Base-by-base conservation (phyloP, 2,888 invertebrate species). In the Pollenia amentaria region DNA sequence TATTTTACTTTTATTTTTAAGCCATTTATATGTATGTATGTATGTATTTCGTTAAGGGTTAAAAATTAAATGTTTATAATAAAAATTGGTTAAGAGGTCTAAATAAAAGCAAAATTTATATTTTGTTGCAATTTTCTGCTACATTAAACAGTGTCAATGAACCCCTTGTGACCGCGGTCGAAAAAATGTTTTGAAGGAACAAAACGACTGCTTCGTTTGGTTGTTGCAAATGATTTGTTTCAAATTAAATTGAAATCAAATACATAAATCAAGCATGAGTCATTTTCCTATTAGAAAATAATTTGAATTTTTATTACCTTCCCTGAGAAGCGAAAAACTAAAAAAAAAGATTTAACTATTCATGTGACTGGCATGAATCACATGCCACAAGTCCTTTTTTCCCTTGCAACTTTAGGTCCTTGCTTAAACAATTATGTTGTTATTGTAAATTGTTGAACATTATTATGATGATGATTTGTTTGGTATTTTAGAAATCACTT, bases 121-220 rank as follows among this genome's bases (percentile, higher is more conserved):
- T 70, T 79, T 81, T 80, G 65, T 81, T 86, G 84, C 86, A 78
- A 88, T 84, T 88, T 88, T 86, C 72, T 78, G 84, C 77, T 60
- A 69, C 73, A 85, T 87, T 87, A 51, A 85, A 85, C 76, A 51
- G 72, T 77, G 77, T 87, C 82, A 79, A 67, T 78, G 87, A 87
- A 85, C 87, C 53, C 44, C 57, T 16, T 3, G 8, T 3, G 18
- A 12, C 12, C 21, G 60, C 64, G 62, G 46, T 16, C 9, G 55
- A 38, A 42, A 6, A 42, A 48, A 29, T 67, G 11, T 65, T 65
- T 21, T 6, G 9, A 14, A 18, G 29, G 2, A 57, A 57, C 21
- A 44, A n/a, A 29, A 48, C 29, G 29, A 29, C 29, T 29, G 64
- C 42, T 57, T 55, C 4, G 42, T 46, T n/a, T 40, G 14, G 4